Base-by-base conservation (phyloP, 2,797 vertebrate genomes). In the Cossypha polioptera region DNA sequence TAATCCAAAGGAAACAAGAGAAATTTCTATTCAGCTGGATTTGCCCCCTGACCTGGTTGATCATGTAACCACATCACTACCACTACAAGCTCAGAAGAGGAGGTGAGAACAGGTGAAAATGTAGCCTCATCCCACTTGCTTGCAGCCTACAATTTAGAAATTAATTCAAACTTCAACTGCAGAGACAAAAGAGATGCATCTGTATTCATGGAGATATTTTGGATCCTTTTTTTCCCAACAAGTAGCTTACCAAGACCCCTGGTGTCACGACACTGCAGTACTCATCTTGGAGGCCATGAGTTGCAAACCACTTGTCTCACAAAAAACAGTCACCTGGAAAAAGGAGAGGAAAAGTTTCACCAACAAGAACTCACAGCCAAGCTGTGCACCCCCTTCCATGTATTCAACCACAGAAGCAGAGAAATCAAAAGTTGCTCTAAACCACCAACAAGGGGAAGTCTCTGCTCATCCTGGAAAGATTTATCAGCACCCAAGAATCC, bases 251-350 rank as follows among this genome's bases (percentile, higher is more conserved):
- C 97, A 74, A 98, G 98, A 98, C 98, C 98, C 97, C 98, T 97
- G 98, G 97, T 96, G 98, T 98, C 98, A 98, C 98, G 98, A 99
- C 95, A 98, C 96, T 2, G 98, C 98, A 96, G 98, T 98, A 97
- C 97, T 98, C 98, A 98, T 98, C 71, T 42, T 97, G 97, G 92
- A 96, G 65, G 93, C 72, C 87, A 94, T 93, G 88, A 93, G 95
- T 76, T 91, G 91, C 33, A 24, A 96, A 97, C 71, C 57, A 82
- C 94, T 97, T 16, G 80, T 93, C 92, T 97, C 95, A 97, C 94
- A 97, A 95, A 88, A 90, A 90, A 91, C 77, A 54, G 91, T 97
- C 94, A 97, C 97, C 98, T 98, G 92, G 59, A 96, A 91, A 78
- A 94, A 55, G 33, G 51, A 95, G 62, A 75, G 18, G 36, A 90